A percentile compares a stretch with the other conserved stretches of the same genome.
Evolutionary conservation across 1,140 invertebrate species (phyloP).

Genomic region (Aradophagus sp.): DNA sequence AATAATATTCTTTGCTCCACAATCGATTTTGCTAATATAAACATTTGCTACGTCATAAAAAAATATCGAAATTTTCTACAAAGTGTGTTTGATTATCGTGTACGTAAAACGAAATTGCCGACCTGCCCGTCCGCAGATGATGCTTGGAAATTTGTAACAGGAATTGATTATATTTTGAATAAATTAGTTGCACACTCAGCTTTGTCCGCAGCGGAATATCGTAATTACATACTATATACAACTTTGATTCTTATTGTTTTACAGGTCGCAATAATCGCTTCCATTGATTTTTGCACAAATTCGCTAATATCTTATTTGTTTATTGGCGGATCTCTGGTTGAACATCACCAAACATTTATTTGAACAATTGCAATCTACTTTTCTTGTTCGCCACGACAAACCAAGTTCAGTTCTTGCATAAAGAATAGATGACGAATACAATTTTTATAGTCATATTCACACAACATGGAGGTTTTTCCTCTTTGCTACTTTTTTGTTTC

Average conservation of each 20-base stretch:
- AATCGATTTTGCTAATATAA: slow-evolving; percentile 21
- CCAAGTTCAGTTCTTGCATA: too few relatives aligned
- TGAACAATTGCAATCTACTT: too few relatives aligned
- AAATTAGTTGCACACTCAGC: slow-evolving; percentile 26
- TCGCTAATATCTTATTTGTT: too few relatives aligned
- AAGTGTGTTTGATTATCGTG: slow-evolving; percentile 51
- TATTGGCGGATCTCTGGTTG: too few relatives aligned
- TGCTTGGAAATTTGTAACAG: slow-evolving; percentile 29
- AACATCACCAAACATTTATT: too few relatives aligned
- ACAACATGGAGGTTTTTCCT: too few relatives aligned
- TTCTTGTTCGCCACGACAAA: too few relatives aligned
- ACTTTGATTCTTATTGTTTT: slow-evolving; percentile 58
- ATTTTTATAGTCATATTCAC: too few relatives aligned
- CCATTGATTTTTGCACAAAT: slow-evolving; percentile 48
- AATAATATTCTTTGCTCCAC: slow-evolving; percentile 7
- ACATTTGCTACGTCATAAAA: slow-evolving; percentile 46
- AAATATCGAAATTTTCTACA: slow-evolving; percentile 55
- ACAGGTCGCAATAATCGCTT: slow-evolving; percentile 39
- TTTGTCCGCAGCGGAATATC: slow-evolving; percentile 52
- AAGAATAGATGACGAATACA: too few relatives aligned
- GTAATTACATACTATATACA: slow-evolving; percentile 64
- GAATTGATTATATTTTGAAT: slow-evolving; percentile 29
- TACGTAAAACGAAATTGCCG: slow-evolving; percentile 50
- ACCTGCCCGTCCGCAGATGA: slow-evolving; percentile 33
- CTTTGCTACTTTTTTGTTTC: too few relatives aligned